Evolutionary conservation across 2,888 invertebrate species (phyloP), one percentile per base, ranked within the genome.

Genomic region (Megamerina dolium): DNA sequence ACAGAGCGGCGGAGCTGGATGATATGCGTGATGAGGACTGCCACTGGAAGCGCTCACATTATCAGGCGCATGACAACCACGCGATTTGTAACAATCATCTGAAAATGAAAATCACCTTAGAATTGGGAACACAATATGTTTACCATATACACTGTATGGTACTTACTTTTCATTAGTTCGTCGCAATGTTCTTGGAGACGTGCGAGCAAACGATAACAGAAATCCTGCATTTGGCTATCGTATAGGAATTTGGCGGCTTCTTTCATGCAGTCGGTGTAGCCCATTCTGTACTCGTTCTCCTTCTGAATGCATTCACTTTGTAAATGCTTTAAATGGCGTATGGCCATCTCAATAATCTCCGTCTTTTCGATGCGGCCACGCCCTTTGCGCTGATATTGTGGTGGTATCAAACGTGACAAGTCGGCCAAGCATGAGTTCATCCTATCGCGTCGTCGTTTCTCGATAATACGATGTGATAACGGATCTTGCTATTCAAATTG

Each of bases 351-450:
- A 46, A 96, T 94, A 48, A 96, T 95, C 75, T 96, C 95, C 0
- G 95, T 95, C 74, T 96, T 96, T 70, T 96, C 96, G 37, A 96
- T 90, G 31, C 96, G 78, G 13, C 95, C 95, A 41, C 95, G 81
- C 6, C 94, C 94, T 72, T 95, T 95, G 72, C 94, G 91, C 62
- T 93, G 77, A 68, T 92, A 94, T 60, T 90, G 88, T 2, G 90
- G 83, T 0, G 95, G 96, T 50, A 96, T 93, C 40, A 96, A 81
- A 29, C 92, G 81, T 41, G 93, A 92, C 21, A 96, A 78, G 70
- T 95, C 93, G 0, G 93, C 93, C 46, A 96, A 74, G 66, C 95
- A 95, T 72, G 92, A 94, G 76, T 96, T 96, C 95, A 96, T 96
- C 42, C 95, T 82, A 73, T 96, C 95, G 18, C 96, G 77, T 26